A percentile compares a stretch with the other conserved stretches of the same genome.
Conservation (phyloP, 2,113 vertebrate genomes). For the Lanius ludovicianus region DNA sequence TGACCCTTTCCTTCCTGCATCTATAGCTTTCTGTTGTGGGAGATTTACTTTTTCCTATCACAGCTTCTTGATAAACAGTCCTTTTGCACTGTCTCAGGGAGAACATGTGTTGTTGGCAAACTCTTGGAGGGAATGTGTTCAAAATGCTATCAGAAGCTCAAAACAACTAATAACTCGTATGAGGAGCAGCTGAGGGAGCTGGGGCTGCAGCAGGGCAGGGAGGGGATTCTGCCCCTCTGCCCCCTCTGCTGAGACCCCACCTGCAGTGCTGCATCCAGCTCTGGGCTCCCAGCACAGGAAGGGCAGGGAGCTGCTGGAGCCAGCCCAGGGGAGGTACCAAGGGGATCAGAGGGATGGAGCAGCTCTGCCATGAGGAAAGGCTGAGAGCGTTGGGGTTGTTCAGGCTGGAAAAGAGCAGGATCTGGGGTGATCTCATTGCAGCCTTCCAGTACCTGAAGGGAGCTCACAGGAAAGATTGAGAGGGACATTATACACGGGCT, state of each 20-base stretch:
- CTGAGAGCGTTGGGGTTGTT: fast-evolving
- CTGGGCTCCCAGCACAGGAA: neutral
- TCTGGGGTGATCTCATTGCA: fast-evolving
- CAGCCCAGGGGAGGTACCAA: neutral
- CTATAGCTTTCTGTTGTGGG: neutral
- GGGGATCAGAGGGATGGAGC: neutral
- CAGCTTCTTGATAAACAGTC: neutral
- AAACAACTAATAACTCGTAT: neutral
- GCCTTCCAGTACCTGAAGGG: neutral
- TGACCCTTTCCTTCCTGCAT: neutral
- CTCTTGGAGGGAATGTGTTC: neutral
- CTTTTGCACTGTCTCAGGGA: neutral
- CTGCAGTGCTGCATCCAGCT: neutral
- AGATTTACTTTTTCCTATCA: neutral
- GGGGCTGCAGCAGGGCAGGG: neutral
- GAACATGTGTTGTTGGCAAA: neutral
- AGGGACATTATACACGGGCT: fast-evolving
- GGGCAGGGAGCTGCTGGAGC: neutral
- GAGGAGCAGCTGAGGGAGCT: neutral
- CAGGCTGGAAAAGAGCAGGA: fast-evolving
- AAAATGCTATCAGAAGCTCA: neutral
- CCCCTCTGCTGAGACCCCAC: neutral
- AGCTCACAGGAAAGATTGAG: neutral
- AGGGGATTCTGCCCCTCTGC: neutral
- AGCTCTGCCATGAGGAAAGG: neutral